Conservation (phyloP, 2,797 vertebrate species). For the Pangasius larnaudii region DNA sequence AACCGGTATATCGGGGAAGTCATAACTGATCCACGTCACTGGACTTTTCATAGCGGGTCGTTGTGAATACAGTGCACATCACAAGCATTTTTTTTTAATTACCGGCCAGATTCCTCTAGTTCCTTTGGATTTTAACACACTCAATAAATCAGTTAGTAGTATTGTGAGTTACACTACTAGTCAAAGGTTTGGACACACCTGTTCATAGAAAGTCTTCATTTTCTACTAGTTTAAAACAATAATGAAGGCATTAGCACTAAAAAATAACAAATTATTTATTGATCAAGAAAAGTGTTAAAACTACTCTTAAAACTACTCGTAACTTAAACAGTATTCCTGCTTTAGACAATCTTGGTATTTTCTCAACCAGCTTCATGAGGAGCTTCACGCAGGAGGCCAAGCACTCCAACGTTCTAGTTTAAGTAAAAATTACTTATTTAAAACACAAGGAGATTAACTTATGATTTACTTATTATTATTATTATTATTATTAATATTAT, state of each 20-base stretch:
- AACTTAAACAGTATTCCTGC: no score
- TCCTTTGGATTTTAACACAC: neutral
- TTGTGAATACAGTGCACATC: conserved; percentile 16
- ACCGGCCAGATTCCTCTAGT: neutral
- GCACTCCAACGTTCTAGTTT: neutral
- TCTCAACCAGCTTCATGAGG: neutral
- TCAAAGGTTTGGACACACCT: neutral
- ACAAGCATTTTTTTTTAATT: conserved; percentile 10
- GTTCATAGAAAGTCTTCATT: neutral
- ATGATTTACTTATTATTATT: neutral
- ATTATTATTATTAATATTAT: neutral
- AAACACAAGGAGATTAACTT: neutral
- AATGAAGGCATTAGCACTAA: neutral
- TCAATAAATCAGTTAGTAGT: neutral
- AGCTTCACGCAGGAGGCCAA: neutral
- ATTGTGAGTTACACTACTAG: neutral
- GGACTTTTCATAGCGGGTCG: neutral
- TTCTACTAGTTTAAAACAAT: neutral
- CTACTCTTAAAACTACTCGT: no score
- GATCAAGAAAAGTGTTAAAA: neutral
- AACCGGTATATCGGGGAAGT: neutral
- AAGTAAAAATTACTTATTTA: neutral
- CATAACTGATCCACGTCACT: conserved; percentile 2
- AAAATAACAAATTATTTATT: neutral
- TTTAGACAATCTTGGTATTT: neutral